Evolutionary conservation across 1,140 invertebrate species (phyloP).

Genomic region (Bactericera cockerelli): DNA sequence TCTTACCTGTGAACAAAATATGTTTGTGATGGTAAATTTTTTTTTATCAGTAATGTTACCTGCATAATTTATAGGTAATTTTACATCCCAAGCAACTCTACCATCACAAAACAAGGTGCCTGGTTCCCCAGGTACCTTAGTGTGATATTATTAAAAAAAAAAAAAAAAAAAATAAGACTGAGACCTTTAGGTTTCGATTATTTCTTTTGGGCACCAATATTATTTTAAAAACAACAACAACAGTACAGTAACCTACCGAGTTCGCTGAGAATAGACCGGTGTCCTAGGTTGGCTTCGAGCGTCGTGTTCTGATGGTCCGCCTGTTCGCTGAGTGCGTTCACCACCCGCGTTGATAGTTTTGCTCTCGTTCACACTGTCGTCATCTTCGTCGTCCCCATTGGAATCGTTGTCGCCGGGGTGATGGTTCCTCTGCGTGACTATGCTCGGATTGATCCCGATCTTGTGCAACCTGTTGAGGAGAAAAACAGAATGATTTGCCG

Average conservation of each 20-base stretch:
- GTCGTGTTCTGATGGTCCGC: conserved; percentile 64
- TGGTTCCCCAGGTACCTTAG: too few species aligned
- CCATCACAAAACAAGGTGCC: too few species aligned
- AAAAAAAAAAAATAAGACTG: too few species aligned
- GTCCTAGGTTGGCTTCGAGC: conserved; percentile 46
- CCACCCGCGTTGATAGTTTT: conserved; percentile 82
- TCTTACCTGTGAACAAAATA: conserved; percentile 12
- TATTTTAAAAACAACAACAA: conserved; percentile 30
- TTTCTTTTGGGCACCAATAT: conserved; percentile 28
- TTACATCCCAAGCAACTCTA: too few species aligned
- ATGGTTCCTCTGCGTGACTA: conserved; percentile 54
- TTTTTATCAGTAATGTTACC: too few species aligned
- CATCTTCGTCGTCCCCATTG: conserved; percentile 28
- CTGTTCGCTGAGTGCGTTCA: conserved; percentile 74
- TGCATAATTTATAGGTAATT: too few species aligned
- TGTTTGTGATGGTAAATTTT: too few species aligned
- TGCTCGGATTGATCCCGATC: conserved; percentile 94
- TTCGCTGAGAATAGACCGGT: conserved; percentile 31
- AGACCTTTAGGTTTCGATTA: background rate
- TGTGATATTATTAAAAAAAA: too few species aligned
- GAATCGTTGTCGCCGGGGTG: conserved; percentile 49
- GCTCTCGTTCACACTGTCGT: conserved; percentile 65
- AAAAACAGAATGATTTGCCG: too few species aligned
- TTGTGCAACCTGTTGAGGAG: conserved; percentile 63
- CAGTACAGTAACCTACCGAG: conserved; percentile 34